Conservation (phyloP, 2,797 vertebrate genomes). For the Carduelis carduelis region DNA sequence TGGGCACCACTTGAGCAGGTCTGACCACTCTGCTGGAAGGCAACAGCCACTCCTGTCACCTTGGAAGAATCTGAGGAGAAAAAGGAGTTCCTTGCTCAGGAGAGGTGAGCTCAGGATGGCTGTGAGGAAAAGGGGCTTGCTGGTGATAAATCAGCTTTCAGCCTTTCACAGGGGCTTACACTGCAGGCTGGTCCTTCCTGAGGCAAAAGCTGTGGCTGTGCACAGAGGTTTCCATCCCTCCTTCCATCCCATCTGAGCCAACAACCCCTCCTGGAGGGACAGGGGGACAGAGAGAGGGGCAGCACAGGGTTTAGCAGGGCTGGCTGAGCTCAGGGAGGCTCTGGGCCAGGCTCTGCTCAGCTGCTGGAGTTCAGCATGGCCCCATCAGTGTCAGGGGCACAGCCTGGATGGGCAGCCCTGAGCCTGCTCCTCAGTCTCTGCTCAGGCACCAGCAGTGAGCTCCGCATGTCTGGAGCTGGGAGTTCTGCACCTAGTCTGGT, state of each 20-base stretch:
- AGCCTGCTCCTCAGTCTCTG: background rate
- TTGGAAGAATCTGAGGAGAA: background rate
- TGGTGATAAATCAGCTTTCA: background rate
- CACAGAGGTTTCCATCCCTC: background rate
- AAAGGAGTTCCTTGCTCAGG: background rate
- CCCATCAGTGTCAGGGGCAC: background rate
- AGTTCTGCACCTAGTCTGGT: background rate
- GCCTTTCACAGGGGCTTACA: accelerated
- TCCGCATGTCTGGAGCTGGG: accelerated
- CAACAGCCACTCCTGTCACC: background rate
- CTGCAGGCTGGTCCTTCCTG: background rate
- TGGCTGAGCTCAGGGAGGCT: no score
- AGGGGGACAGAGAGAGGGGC: background rate
- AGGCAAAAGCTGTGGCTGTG: background rate
- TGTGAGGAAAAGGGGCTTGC: background rate
- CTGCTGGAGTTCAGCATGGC: background rate
- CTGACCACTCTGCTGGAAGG: background rate
- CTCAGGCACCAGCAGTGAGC: background rate
- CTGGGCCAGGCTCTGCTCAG: background rate
- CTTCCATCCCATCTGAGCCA: background rate
- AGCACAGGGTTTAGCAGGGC: background rate
- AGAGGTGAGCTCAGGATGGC: background rate
- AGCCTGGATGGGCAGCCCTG: background rate
- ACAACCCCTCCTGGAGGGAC: background rate
- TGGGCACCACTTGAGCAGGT: background rate